Conservation (phyloP, 1,140 invertebrate species). For the Pteromalus puparum region DNA sequence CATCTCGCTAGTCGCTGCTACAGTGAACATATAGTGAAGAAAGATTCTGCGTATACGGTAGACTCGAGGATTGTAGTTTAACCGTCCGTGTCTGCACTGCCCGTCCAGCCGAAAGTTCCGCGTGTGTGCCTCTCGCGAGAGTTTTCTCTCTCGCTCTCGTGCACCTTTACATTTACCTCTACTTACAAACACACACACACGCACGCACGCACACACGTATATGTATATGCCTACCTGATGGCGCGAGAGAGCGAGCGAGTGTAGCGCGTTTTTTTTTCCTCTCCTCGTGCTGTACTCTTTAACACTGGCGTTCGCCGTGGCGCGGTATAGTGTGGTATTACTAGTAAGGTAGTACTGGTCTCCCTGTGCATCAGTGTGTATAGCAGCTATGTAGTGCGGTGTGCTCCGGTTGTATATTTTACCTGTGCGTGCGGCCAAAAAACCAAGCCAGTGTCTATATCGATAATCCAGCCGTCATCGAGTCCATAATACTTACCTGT, state of each 20-base stretch:
- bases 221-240: not conserved
- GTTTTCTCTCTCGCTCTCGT: not conserved
- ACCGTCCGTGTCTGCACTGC: not conserved
- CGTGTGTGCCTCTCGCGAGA: not conserved
- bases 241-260: not conserved
- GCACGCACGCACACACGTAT: not conserved
- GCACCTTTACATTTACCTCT: too few species aligned
- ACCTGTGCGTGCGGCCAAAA: not conserved
- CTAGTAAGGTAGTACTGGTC: not conserved
- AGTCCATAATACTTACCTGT: not conserved
- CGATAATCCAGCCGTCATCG: not conserved
- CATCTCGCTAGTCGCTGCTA: too few species aligned
- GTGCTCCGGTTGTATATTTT: not conserved
- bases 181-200: too few species aligned
- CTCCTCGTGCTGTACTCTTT: not conserved
- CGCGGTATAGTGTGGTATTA: not conserved
- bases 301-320: not conserved
- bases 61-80: not conserved
- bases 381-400: not conserved
- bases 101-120: conserved; percentile 10
- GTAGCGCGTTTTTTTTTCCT: not conserved
- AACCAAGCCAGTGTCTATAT: not conserved
- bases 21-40: too few species aligned
- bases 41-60: too few species aligned
- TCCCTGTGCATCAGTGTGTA: not conserved